These are phyloP conservation scores for Bombus impatiens DNA, from an alignment of 1,140 invertebrate genomes.

Conservation along the genomic window DNA sequence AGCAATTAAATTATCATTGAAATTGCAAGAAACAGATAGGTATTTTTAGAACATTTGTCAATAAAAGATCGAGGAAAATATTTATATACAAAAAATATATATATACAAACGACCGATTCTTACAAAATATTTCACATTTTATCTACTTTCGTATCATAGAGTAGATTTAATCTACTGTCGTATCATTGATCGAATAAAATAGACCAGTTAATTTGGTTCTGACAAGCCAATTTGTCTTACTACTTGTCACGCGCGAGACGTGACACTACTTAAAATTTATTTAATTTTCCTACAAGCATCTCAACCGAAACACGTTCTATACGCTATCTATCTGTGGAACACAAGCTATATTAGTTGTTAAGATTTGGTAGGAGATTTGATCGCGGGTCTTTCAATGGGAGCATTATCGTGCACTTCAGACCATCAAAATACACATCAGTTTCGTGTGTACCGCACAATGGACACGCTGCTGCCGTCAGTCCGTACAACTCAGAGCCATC, in stretches of 20 bases:
- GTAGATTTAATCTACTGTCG: neutral
- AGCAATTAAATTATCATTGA: neutral
- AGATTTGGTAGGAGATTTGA: conserved; percentile 36
- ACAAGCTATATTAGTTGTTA: conserved; percentile 32
- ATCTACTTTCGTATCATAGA: neutral
- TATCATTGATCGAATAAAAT: neutral
- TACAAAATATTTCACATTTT: neutral
- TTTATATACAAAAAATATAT: too few relatives aligned
- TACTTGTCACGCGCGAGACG: too few relatives aligned
- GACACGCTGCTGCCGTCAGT: conserved; percentile 63
- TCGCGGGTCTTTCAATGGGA: conserved; percentile 52
- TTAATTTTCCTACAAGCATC: too few relatives aligned
- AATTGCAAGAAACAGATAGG: neutral
- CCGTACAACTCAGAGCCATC: conserved; percentile 50
- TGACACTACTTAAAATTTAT: too few relatives aligned
- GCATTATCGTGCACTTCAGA: conserved; percentile 60
- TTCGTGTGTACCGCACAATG: conserved; percentile 61
- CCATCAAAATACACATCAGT: conserved; percentile 66
- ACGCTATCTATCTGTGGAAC: conserved; percentile 6
- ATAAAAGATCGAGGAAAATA: neutral
- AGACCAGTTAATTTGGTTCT: neutral
- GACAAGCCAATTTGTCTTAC: neutral
- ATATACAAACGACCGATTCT: neutral
- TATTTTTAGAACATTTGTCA: neutral
- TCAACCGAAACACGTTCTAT: neutral